Evolutionary conservation across 2,888 invertebrate genomes (phyloP).

Genomic region (Cheilosia variabilis): DNA sequence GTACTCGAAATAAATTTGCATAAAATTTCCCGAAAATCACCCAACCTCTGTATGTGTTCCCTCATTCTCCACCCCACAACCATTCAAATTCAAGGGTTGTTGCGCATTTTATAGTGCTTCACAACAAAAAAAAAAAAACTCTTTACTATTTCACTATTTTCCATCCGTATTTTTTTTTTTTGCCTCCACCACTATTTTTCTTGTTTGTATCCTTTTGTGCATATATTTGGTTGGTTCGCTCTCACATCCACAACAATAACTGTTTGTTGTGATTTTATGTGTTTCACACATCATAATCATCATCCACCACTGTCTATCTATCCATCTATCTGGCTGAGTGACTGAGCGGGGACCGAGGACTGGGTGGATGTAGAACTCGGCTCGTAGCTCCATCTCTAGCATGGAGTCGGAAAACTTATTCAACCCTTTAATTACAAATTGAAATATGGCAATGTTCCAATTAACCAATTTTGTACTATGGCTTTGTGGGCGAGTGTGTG

Average conservation of each 20-base stretch:
- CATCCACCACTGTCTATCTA: slow-evolving; percentile 60
- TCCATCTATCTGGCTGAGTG: slow-evolving; percentile 52
- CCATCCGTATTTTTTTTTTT: neutral
- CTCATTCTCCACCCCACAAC: neutral
- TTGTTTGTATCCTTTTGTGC: slow-evolving; percentile 66
- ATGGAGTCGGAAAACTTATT: slow-evolving; percentile 74
- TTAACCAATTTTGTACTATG: slow-evolving; percentile 76
- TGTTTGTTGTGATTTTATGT: slow-evolving; percentile 75
- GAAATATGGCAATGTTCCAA: slow-evolving; percentile 78
- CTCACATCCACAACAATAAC: slow-evolving; percentile 66
- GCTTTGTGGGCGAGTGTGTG: slow-evolving; percentile 39
- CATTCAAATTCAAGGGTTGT: slow-evolving; percentile 57
- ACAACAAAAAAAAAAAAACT: slow-evolving; percentile 38
- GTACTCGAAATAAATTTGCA: slow-evolving; percentile 71
- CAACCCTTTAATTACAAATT: slow-evolving; percentile 78
- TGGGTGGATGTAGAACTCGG: neutral
- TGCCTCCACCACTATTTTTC: slow-evolving; percentile 25
- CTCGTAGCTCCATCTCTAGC: neutral
- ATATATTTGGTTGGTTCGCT: slow-evolving; percentile 58
- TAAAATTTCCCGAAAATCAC: slow-evolving; percentile 66
- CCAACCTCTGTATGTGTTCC: neutral
- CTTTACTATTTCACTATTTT: slow-evolving; percentile 49
- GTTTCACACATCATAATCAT: slow-evolving; percentile 76
- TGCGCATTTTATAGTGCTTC: slow-evolving; percentile 69
- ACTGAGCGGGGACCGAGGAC: neutral